Evolutionary conservation across 2,797 vertebrate genomes (phyloP).

Genomic region (Champsocephalus gunnari): DNA sequence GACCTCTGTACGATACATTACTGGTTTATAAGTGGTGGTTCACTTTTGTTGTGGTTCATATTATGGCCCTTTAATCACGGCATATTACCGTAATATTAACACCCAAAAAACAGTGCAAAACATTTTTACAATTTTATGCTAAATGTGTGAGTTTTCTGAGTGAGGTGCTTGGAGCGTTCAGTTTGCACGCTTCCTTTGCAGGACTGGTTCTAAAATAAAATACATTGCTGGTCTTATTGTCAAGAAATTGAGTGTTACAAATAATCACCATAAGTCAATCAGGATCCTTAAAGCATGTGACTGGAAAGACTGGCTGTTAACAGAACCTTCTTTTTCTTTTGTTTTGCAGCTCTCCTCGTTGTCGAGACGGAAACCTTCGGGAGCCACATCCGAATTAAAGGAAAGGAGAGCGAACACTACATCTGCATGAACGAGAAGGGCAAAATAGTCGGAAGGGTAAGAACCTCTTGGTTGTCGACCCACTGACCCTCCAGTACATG

Average conservation of each 20-base stretch:
- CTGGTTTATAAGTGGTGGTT: too few species aligned
- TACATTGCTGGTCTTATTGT: neutral
- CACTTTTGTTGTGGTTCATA: too few species aligned
- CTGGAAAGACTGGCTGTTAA: constrained; percentile 18
- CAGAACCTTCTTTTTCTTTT: constrained; percentile 12
- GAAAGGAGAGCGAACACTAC: constrained; percentile 89
- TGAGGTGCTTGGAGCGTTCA: neutral
- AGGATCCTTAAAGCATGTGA: neutral
- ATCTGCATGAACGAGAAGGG: constrained; percentile 90
- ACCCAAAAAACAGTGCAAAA: too few species aligned
- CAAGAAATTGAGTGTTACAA: neutral
- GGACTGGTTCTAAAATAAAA: neutral
- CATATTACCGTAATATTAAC: too few species aligned
- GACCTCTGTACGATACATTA: too few species aligned
- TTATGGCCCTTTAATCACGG: too few species aligned
- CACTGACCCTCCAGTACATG: neutral
- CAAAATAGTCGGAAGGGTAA: constrained; percentile 88
- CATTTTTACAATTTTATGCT: too few species aligned
- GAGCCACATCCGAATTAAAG: constrained; percentile 88
- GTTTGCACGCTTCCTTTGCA: neutral
- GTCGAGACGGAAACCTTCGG: constrained; percentile 90
- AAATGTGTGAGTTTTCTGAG: neutral
- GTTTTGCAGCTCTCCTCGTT: constrained; percentile 84
- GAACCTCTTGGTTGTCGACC: constrained; percentile 20
- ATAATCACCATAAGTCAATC: neutral